Evolutionary conservation across 2,888 invertebrate genomes (phyloP).

Genomic region (Philereme transversata): DNA sequence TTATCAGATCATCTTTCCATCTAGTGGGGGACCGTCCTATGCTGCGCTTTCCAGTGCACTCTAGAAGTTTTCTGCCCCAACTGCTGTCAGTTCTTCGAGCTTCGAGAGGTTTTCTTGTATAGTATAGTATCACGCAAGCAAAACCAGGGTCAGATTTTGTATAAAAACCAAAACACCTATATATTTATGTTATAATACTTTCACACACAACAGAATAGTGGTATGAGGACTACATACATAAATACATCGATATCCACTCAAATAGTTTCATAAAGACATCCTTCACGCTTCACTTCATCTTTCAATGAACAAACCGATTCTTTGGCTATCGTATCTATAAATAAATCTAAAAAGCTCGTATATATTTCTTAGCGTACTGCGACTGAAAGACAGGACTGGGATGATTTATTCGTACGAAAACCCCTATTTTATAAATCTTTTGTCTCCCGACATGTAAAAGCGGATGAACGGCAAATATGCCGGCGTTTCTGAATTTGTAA

Average conservation of each 20-base stretch:
- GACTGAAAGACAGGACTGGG: conserved; percentile 58
- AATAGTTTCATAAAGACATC: conserved; percentile 11
- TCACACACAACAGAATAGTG: too few species aligned
- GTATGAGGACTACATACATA: too few species aligned
- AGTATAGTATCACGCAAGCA: too few species aligned
- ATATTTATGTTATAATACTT: not conserved
- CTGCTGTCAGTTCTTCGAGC: too few species aligned
- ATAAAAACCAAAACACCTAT: conserved; percentile 1
- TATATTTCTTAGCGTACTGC: conserved; percentile 65
- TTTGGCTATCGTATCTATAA: conserved; percentile 56
- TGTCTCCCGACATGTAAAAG: conserved; percentile 29
- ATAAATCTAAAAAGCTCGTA: conserved; percentile 51
- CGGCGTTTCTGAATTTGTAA: conserved; percentile 27
- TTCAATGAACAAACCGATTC: conserved; percentile 40
- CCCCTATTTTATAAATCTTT: conserved; percentile 43
- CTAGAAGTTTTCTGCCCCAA: too few species aligned
- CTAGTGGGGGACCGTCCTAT: too few species aligned
- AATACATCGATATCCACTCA: not conserved
- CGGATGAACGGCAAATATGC: conserved; percentile 16
- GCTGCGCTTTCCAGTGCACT: too few species aligned
- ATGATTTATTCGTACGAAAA: conserved; percentile 61
- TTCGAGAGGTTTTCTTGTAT: too few species aligned
- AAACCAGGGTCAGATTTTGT: too few species aligned
- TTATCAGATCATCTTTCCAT: too few species aligned
- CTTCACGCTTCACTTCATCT: conserved; percentile 28